Percentiles rank a stretch among this genome's conserved stretches.
Conservation (phyloP, 2,113 vertebrate species). For the Sorex fumeus region DNA sequence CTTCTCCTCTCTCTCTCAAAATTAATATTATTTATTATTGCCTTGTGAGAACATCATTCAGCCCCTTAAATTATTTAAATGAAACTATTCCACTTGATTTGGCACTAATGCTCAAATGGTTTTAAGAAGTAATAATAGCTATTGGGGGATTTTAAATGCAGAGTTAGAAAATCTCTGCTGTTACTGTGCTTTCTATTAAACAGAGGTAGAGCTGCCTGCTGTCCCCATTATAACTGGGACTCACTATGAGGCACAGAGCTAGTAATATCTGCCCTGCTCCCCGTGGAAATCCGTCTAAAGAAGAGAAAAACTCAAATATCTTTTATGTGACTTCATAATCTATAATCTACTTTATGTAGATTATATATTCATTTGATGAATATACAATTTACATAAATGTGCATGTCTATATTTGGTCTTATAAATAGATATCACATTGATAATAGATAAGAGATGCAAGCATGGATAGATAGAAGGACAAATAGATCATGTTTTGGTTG, state of each 20-base stretch:
- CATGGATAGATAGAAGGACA: constrained; percentile 63
- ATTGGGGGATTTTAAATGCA: constrained; percentile 74
- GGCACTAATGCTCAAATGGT: constrained; percentile 69
- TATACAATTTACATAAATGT: background rate
- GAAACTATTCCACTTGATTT: constrained; percentile 83
- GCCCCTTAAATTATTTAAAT: constrained; percentile 83
- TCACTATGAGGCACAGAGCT: constrained; percentile 48
- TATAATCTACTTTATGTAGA: too few relatives aligned
- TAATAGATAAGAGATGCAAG: constrained; percentile 38
- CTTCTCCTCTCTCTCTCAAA: constrained; percentile 27
- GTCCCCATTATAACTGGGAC: constrained; percentile 52
- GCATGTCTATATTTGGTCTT: constrained; percentile 25
- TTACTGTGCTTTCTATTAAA: constrained; percentile 65
- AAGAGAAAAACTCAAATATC: constrained; percentile 37
- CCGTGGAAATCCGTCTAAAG: constrained; percentile 61
- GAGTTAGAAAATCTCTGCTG: constrained; percentile 71
- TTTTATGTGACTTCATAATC: constrained; percentile 24
- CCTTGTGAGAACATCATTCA: constrained; percentile 62
- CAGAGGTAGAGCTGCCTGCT: constrained; percentile 63
- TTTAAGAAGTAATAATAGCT: constrained; percentile 77
- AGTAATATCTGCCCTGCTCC: constrained; percentile 37
- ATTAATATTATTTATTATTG: constrained; percentile 80
- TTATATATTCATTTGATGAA: constrained; percentile 16
- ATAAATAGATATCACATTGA: background rate
- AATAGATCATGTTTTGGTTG: constrained; percentile 48